Conservation (phyloP, 2,888 invertebrate species). For the Deilephila elpenor region DNA sequence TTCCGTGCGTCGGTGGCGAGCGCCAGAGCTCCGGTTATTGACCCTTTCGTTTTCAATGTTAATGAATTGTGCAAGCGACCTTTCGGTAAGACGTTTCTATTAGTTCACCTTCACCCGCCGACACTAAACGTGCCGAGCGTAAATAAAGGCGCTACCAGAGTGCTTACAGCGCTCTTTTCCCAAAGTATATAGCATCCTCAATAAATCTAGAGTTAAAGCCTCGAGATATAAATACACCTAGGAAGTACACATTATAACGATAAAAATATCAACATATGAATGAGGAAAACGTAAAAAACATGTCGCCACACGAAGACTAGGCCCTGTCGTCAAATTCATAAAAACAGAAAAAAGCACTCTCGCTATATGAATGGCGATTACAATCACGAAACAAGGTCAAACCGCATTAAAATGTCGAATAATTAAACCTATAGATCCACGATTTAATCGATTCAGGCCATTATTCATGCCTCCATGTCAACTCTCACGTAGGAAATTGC, state of each 20-base stretch:
- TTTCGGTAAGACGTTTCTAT: constrained; percentile 67
- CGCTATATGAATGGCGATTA: neutral
- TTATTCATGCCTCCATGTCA: constrained; percentile 5
- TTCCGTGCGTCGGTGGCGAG: constrained; percentile 38
- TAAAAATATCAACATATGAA: no score
- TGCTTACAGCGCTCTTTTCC: neutral
- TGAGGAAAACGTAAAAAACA: neutral
- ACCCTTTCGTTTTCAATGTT: constrained; percentile 64
- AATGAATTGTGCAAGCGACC: constrained; percentile 75
- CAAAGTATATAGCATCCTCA: neutral
- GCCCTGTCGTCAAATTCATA: neutral
- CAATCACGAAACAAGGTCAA: neutral
- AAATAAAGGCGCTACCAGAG: constrained; percentile 15
- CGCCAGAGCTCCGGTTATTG: constrained; percentile 71
- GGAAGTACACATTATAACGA: no score
- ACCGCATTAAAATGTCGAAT: constrained; percentile 18
- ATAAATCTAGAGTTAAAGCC: neutral
- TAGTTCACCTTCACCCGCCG: constrained; percentile 40
- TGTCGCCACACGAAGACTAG: neutral
- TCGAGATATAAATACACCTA: neutral
- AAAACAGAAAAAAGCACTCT: neutral
- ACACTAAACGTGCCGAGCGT: constrained; percentile 14
- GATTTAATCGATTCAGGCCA: constrained; percentile 42
- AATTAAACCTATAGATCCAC: constrained; percentile 5
- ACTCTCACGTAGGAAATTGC: constrained; percentile 2